Evolutionary conservation across 2,888 invertebrate species (phyloP).

Genomic region (Tetranychus piercei): DNA sequence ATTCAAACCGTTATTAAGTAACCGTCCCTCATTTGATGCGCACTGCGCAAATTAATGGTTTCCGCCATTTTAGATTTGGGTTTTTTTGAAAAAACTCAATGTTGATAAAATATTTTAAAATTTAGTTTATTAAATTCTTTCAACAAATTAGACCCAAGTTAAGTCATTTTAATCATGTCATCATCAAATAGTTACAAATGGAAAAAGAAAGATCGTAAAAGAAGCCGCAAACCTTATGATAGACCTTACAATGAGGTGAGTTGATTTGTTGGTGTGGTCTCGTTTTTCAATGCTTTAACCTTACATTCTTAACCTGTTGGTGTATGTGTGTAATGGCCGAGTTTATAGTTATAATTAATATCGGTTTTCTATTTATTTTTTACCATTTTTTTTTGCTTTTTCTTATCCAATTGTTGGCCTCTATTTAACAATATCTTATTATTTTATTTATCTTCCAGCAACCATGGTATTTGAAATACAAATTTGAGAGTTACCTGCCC

Average conservation of each 20-base stretch:
- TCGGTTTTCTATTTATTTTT: neutral
- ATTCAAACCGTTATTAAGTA: neutral
- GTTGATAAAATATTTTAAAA: neutral
- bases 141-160: neutral
- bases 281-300: neutral
- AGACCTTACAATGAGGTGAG: slow-evolving; percentile 7
- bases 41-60: neutral
- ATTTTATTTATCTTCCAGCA: neutral
- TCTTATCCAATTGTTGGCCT: neutral
- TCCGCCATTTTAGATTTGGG: neutral
- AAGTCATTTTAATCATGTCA: neutral
- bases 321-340: neutral
- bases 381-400: neutral
- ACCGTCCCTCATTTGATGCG: neutral
- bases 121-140: neutral
- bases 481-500: neutral
- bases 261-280: neutral
- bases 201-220: slow-evolving; percentile 1
- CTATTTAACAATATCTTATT: neutral
- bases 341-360: too few relatives aligned
- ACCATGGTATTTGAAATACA: slow-evolving; percentile 1
- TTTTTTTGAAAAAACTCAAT: neutral
- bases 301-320: neutral
- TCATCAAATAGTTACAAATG: neutral
- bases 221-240: slow-evolving; percentile 7